A percentile compares a stretch with the other conserved stretches of the same genome.
phyloP scores from a whole-genome alignment of 2,113 vertebrate genomes.

The Ahaetulla prasina region DNA sequence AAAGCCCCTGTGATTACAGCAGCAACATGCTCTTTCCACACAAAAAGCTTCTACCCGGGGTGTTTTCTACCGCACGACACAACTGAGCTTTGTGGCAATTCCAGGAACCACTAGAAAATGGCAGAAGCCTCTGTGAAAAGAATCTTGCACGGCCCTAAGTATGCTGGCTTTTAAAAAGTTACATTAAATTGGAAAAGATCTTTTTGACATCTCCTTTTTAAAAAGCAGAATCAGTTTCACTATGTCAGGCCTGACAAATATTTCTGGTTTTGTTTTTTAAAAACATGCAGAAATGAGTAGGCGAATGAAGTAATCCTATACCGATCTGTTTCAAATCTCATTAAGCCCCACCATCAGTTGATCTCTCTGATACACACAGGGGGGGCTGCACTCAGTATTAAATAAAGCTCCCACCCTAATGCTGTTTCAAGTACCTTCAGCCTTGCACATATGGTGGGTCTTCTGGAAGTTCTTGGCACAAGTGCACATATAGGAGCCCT shows the following conservation, averaged over 20 bases:
- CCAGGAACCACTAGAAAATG: not conserved
- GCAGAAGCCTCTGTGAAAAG: not conserved
- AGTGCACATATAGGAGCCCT: slow-evolving; percentile 89
- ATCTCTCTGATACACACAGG: not conserved
- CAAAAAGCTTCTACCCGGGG: not conserved
- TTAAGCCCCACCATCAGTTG: not conserved
- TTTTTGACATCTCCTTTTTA: not conserved
- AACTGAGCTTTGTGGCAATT: not conserved
- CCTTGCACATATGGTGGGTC: slow-evolving; percentile 89
- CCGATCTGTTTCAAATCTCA: not conserved
- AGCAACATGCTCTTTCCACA: not conserved
- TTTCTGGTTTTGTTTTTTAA: not conserved
- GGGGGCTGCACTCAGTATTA: not conserved
- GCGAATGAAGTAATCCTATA: not conserved
- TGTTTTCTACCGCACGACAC: not conserved
- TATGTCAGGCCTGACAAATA: not conserved
- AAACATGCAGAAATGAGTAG: not conserved
- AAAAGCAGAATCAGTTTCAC: not conserved
- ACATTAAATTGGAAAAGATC: not conserved
- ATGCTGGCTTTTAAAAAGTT: not conserved
- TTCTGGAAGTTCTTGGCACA: slow-evolving; percentile 91
- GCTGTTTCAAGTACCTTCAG: slow-evolving; percentile 73
- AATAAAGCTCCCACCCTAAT: not conserved
- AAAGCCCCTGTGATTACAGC: not conserved
- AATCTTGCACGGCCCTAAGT: not conserved